Conservation (phyloP, 2,888 invertebrate genomes). For the Malacosoma neustria region DNA sequence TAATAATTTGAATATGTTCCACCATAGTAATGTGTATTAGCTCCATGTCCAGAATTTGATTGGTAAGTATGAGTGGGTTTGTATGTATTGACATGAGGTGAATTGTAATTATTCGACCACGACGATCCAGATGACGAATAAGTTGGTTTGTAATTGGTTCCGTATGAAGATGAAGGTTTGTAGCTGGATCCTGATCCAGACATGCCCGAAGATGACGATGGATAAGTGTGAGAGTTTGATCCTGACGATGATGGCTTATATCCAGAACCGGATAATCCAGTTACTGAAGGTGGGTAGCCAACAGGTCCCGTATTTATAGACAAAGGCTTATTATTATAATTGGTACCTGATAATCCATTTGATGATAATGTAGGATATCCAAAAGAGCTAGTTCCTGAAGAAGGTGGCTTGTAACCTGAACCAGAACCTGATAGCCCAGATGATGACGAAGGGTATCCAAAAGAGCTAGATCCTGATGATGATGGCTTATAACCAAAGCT, state of each 20-base stretch:
- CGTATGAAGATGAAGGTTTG: constrained; percentile 10
- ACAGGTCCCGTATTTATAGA: background rate
- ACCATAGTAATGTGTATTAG: constrained; percentile 11
- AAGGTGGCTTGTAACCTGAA: constrained; percentile 2
- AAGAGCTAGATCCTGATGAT: background rate
- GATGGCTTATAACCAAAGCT: constrained; percentile 5
- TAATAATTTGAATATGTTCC: constrained; percentile 6
- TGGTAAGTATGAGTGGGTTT: constrained; percentile 5
- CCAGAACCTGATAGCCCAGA: constrained; percentile 17
- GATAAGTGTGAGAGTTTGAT: constrained; percentile 11
- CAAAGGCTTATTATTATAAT: background rate
- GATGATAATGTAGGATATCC: constrained; percentile 17
- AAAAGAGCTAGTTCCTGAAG: constrained; percentile 13
- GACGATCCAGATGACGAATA: constrained; percentile 20
- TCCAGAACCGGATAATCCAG: constrained; percentile 14
- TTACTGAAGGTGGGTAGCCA: constrained; percentile 9
- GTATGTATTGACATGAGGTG: constrained; percentile 7
- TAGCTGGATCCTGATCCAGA: constrained; percentile 12
- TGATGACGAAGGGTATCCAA: constrained; percentile 8
- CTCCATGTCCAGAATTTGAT: constrained; percentile 5
- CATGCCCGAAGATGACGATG: constrained; percentile 16
- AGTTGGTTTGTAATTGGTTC: constrained; percentile 14
- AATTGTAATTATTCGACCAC: constrained; percentile 13
- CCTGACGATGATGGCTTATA: constrained; percentile 6
- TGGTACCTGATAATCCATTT: constrained; percentile 15